Base-by-base conservation (phyloP, 2,888 invertebrate genomes). In the Plebejus melissa region DNA sequence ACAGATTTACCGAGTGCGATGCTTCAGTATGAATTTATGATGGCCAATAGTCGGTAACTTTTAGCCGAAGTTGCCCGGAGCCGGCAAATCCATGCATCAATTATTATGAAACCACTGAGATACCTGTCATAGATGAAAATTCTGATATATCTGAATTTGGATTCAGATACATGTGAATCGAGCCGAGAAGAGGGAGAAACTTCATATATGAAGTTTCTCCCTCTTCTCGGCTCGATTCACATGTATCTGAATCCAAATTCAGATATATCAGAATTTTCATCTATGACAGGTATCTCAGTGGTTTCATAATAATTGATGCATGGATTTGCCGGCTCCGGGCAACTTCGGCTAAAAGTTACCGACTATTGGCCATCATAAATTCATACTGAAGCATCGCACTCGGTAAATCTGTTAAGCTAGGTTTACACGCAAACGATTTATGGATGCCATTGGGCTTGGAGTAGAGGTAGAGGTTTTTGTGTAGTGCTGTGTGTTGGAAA, bases 21-120 rank as follows among this genome's bases (percentile, higher is more conserved):
- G 32, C 5, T 65, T 65, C 60, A 60, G 60, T 65, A 28, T 65
- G 32, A 65, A 65, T 65, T 65, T 65, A 32, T 32, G 65, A 65
- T 65, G 65, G 13, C 32, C 65, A 65, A 32, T 32, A 65, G 65
- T 65, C 65, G 32, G 65, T 36, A 65, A 65, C 65, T 65, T 65
- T 65, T 13, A 22, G 32, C 3, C 13, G 13, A 32, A 65, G 65
- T 36, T 32, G 5, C 13, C 65, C 22, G 32, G 65, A 9, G 65
- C 32, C 65, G 65, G 65, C 32, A 65, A 1, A 65, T 65, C 65
- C 65, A 65, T 65, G 1, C 32, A 65, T 65, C 65, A 60, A 60
- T 60, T 22, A 60, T 54, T 54, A 22, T 22, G 58, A 58, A 16
- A 58, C 58, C 58, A 58, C 54, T 16, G 58, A 58, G n/a, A 58